Evolutionary conservation across 2,113 vertebrate species (phyloP), one percentile per base, ranked within the genome.

Genomic region (Pyrgilauda ruficollis): DNA sequence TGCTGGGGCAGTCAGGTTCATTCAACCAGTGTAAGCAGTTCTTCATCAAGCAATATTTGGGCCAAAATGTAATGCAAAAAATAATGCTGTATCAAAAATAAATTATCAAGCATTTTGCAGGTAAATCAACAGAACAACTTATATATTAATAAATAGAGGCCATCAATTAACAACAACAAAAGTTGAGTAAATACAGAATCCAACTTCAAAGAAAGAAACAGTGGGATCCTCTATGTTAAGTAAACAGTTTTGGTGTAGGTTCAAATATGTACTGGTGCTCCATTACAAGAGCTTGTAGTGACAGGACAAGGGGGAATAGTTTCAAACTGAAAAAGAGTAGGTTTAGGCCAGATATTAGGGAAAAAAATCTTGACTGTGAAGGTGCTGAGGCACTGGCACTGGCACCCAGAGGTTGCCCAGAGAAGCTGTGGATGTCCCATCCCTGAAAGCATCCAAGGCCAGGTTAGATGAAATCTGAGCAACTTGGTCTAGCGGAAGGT

Each of bases 371-470:
- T 43, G 30, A 33, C 31, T 55, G 8, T 56, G 31, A 77, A 15
- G 4, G 31, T 56, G 27, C 11, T 37, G 31, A 56, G 72, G 35
- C 31, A 56, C 18, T 17, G 41, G 12, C 19, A 83, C 8, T n/a
- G n/a, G n/a, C n/a, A n/a, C n/a, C n/a, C n/a, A n/a, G n/a, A 12
- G 1, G 2, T 35, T 47, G 5, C 11, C 14, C 30, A 56, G 35
- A 49, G 49, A 49, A 49, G 5, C 2, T 35, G 35, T 55, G 55
- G 8, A 3, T 55, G 14, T 4, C 24, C 17, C 30, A 33, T 16
- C 8, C 17, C 63, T 56, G 55, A 35, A 77, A 69, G 22, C 4
- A 4, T 63, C 43, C 49, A 43, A 70, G 49, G 43, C 8, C 26
- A 49, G 8, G 13, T 1, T 70, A 64, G 23, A 77, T 24, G 13